A percentile compares a stretch with the other conserved stretches of the same genome.
phyloP scores from a whole-genome alignment of 2,888 invertebrate genomes.

The Scaptomyza caliginosa region DNA sequence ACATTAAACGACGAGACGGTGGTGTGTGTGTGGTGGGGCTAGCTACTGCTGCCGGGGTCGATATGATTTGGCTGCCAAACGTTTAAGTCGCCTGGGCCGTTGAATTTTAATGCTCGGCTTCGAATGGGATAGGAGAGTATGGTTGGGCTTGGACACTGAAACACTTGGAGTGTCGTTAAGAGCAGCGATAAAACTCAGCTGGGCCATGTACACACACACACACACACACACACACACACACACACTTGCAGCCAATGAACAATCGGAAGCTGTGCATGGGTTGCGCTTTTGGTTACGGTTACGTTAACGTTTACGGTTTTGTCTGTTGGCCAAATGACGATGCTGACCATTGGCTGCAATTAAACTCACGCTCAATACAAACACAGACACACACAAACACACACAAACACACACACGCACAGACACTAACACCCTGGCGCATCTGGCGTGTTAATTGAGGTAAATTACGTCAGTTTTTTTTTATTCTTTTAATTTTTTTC shows the following conservation, averaged over 20 bases:
- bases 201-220: slow-evolving; percentile 30
- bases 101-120: slow-evolving; percentile 41
- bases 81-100: slow-evolving; percentile 44
- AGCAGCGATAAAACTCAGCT: slow-evolving; percentile 73
- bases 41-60: slow-evolving; percentile 18
- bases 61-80: slow-evolving; percentile 54
- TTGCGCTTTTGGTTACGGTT: slow-evolving; percentile 49
- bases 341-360: slow-evolving; percentile 75
- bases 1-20: slow-evolving; percentile 64
- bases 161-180: slow-evolving; percentile 76
- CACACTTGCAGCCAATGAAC: slow-evolving; percentile 6
- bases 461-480: slow-evolving; percentile 76
- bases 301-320: slow-evolving; percentile 55
- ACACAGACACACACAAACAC: slow-evolving; percentile 10
- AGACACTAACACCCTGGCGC: slow-evolving; percentile 7
- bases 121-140: background rate
- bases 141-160: slow-evolving; percentile 16
- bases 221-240: too few relatives aligned
- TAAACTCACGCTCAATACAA: slow-evolving; percentile 53
- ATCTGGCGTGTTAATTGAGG: slow-evolving; percentile 78
- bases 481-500: slow-evolving; percentile 25
- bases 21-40: background rate
- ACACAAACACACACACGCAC: slow-evolving; percentile 12
- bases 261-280: slow-evolving; percentile 32
- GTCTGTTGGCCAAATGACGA: slow-evolving; percentile 61